Base-by-base conservation (phyloP, 2,113 vertebrate genomes). In the Sarotherodon lohbergeri region DNA sequence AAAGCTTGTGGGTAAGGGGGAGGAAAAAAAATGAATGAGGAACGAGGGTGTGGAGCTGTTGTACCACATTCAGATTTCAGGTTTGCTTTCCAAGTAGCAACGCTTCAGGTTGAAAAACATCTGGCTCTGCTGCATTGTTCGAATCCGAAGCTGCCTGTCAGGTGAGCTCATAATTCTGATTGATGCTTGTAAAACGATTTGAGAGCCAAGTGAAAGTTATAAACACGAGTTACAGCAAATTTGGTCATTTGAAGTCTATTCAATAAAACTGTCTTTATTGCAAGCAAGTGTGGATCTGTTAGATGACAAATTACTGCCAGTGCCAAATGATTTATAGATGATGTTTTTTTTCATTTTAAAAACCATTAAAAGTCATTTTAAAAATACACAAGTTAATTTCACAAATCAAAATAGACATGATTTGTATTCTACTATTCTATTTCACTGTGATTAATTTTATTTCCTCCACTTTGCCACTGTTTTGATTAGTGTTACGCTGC, bases 391-490 rank as follows among this genome's bases (percentile, higher is more conserved):
- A 13, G 10, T 27, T 46, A 24, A 73, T 46, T 73, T 46, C 39
- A 48, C 22, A 17, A 76, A 76, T 48, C 71, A 19, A 19, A 76
- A 19, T 12, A 19, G 43, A 48, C 3, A 0, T 19, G 68, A 78
- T 29, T 7, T 0, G 0, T 50, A 1, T 78, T 52, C 68, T 12
- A 3, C 24, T 27, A 8, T 7, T 78, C 4, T 5, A 1, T 78
- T 32, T 52, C 46, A 7, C 43, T 4, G 24, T 76, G 46, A 52
- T 78, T 78, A 19, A 13, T 78, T 50, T 32, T 5, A 32, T 32
- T 34, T 52, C 73, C 17, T 19, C 29, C 29, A 9, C 29, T 34
- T 34, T 34, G 4, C 9, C 71, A 13, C 10, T 4, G 3, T 73
- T 19, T 34, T 19, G 27, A 52, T 78, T 32, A 52, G 73, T 19